A percentile compares a stretch with the other conserved stretches of the same genome.
Evolutionary conservation across 2,888 invertebrate genomes (phyloP).

Genomic region (Thymelicus sylvestris): DNA sequence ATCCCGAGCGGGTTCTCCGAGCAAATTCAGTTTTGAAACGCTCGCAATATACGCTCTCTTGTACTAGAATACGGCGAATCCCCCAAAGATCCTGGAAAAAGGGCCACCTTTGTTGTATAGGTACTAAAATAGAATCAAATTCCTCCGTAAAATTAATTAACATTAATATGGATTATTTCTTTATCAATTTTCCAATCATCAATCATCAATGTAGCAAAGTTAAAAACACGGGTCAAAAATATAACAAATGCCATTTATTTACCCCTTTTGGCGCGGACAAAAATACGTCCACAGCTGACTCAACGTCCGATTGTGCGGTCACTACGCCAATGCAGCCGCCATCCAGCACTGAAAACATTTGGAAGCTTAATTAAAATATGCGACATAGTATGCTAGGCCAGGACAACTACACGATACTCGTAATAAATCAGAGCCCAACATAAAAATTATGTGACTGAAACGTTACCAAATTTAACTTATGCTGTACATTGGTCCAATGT

Average conservation of each 20-base stretch:
- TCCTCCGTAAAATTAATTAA: too few relatives aligned
- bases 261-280: slow-evolving; percentile 49
- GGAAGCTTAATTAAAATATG: neutral
- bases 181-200: too few relatives aligned
- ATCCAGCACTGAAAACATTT: slow-evolving; percentile 29
- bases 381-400: too few relatives aligned
- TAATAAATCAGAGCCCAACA: too few relatives aligned
- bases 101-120: too few relatives aligned
- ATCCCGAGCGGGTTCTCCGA: slow-evolving; percentile 48
- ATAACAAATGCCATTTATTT: slow-evolving; percentile 8
- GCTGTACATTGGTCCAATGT: too few relatives aligned
- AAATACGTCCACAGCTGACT: slow-evolving; percentile 57
- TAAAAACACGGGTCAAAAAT: neutral
- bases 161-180: too few relatives aligned
- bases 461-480: too few relatives aligned
- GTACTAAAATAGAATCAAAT: too few relatives aligned
- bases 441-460: too few relatives aligned
- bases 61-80: slow-evolving; percentile 55
- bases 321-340: slow-evolving; percentile 44
- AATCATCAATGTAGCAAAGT: too few relatives aligned
- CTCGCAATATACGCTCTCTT: slow-evolving; percentile 58
- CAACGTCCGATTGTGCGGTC: slow-evolving; percentile 54
- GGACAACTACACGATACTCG: too few relatives aligned
- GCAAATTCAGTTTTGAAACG: slow-evolving; percentile 52
- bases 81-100: slow-evolving; percentile 58